Evolutionary conservation across 2,888 invertebrate species (phyloP), one percentile per base, ranked within the genome.

Genomic region (Liposcelis brunnea): DNA sequence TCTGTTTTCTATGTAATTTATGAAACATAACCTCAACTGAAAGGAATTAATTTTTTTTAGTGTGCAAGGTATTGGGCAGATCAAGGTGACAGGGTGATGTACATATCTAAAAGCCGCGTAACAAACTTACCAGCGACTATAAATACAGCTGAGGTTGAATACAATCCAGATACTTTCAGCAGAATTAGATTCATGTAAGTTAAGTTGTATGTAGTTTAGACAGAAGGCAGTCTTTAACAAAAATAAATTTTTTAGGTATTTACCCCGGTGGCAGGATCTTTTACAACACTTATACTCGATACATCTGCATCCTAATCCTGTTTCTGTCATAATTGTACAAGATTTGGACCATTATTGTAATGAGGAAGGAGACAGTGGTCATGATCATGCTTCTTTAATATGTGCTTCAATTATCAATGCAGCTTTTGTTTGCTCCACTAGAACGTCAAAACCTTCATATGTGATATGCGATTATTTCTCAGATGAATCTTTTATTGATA

Each of bases 101-200:
- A 60, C 49, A 58, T 63, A 35, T 59, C 61, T 3, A 53, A 58
- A n/a, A 48, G 54, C 44, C 53, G 54, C 8, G 52, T 62, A 40
- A 54, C 55, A 15, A 53, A 54, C 35, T 50, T 61, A 16, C 63
- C 63, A 8, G 46, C 51, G 5, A 47, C 47, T 10, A 36, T 52
- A 32, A 51, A 55, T 43, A 54, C 56, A 42, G 42, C 43, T 35
- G 51, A 59, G 16, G 50, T 52, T 35, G 49, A 54, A 2, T 59
- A 60, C 2, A 55, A 55, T 32, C 58, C 58, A 42, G 58, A 59
- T 44, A 53, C 58, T 37, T 51, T 62, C 19, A 55, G 56, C 45
- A 52, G 58, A 18, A 60, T 63, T 44, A 59, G 60, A 12, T 62
- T 64, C 50, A 50, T 63, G 63, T 63, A 55, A 55, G 58, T 55